Evolutionary conservation across 2,888 invertebrate species (phyloP).

Genomic region (Polydrusus cervinus): DNA sequence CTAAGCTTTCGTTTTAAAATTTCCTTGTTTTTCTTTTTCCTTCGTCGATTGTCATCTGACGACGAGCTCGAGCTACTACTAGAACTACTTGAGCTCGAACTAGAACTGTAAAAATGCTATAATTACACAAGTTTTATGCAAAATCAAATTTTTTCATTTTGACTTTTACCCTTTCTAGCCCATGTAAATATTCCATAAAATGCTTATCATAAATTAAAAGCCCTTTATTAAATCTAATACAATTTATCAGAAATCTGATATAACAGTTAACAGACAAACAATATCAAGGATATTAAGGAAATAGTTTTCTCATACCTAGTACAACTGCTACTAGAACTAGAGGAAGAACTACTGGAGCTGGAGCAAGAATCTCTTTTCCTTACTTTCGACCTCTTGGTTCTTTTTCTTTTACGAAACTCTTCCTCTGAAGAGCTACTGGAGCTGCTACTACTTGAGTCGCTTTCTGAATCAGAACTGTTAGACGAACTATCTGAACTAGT

Average conservation of each 20-base stretch:
- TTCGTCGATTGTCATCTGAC: conserved; percentile 72
- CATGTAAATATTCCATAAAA: too few species aligned
- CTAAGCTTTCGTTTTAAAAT: conserved; percentile 71
- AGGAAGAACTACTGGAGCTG: conserved; percentile 9
- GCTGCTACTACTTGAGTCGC: conserved; percentile 39
- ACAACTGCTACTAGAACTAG: conserved; percentile 28
- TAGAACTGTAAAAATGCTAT: conserved; percentile 65
- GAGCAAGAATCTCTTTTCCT: conserved; percentile 33
- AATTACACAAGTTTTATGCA: neutral
- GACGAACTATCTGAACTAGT: conserved; percentile 50
- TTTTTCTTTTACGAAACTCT: conserved; percentile 43
- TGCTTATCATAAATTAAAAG: too few species aligned
- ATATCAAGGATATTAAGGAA: too few species aligned
- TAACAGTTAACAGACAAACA: too few species aligned
- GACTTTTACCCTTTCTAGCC: neutral
- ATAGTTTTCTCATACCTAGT: conserved; percentile 65
- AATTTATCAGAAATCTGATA: too few species aligned
- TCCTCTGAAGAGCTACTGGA: conserved; percentile 43
- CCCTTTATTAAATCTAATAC: too few species aligned
- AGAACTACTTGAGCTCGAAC: conserved; percentile 68
- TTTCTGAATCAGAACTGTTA: conserved; percentile 44
- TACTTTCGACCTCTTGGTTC: conserved; percentile 39
- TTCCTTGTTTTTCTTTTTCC: conserved; percentile 75
- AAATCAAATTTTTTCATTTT: neutral
- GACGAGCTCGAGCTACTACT: conserved; percentile 69